Base-by-base conservation (phyloP, 2,113 vertebrate genomes). In the Heterotis niloticus region DNA sequence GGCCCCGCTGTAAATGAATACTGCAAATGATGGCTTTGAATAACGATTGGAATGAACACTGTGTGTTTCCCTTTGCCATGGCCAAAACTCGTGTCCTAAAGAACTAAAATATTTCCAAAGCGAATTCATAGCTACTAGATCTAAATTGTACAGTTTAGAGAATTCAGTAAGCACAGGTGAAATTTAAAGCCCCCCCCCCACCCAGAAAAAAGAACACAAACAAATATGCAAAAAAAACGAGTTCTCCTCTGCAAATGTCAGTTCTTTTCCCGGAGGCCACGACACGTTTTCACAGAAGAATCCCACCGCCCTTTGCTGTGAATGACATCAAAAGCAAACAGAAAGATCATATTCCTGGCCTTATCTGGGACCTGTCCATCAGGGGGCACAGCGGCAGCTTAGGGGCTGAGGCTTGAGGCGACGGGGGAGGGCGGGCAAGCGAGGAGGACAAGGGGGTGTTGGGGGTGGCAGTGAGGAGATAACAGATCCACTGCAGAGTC, bases 351-450 rank as follows among this genome's bases (percentile, higher is more conserved):
- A 81, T 90, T 84, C 83, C 90, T 65, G 78, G 81, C 82, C 87
- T 90, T 92, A 90, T 92, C 88, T 26, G 82, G 81, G 83, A 72
- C 24, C 75, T 87, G 89, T 89, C 90, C 83, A 82, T 90, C 89
- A 90, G 80, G 88, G 86, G 81, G 78, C 51, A 82, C 85, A 85
- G 87, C 83, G 84, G 80, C 82, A 64, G 90, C 89, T 92, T 90
- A 89, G 86, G 34, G 69, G 67, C 17, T 75, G 83, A 79, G 74
- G 54, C 56, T 34, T 71, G 78, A 66, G 75, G 76, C 60, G 56
- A 67, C 73, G 64, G 66, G 23, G 54, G 62, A 57, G 64, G n/a
- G n/a, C n/a, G n/a, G n/a, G 64, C 1, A 12, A 23, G n/a, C 14
- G 9, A 14, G 24, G 12, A 17, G 68, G 5, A 13, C 5, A 52